Percentiles rank a stretch among this genome's conserved stretches.
phyloP scores from a whole-genome alignment of 2,888 invertebrate genomes.

The Ormyrus rosae region DNA sequence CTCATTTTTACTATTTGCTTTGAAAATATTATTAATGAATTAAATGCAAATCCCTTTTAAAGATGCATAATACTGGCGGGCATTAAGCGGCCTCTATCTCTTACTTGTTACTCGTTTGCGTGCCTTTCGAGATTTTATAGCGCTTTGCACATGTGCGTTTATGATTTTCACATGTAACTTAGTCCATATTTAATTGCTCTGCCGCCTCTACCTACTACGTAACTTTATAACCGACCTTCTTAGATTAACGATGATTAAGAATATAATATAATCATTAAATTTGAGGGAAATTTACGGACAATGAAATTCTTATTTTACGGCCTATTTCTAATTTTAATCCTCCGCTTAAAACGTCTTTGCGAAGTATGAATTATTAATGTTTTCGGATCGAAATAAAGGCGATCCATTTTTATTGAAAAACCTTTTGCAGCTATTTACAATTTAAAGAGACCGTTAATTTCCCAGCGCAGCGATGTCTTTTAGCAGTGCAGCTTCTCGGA shows the following conservation, averaged over 20 bases:
- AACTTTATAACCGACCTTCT: constrained; percentile 17
- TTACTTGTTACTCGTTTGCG: constrained; percentile 38
- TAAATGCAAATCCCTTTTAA: constrained; percentile 21
- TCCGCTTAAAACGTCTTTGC: not conserved
- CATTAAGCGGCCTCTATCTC: constrained; percentile 28
- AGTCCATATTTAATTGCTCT: constrained; percentile 46
- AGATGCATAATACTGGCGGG: not conserved
- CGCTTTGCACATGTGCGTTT: constrained; percentile 27
- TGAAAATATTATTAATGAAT: not conserved
- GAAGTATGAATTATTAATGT: no score
- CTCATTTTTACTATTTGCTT: not conserved
- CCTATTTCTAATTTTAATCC: not conserved
- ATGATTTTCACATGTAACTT: constrained; percentile 45
- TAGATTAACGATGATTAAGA: constrained; percentile 13
- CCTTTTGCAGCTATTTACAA: no score
- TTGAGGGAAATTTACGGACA: not conserved
- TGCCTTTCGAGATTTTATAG: constrained; percentile 44
- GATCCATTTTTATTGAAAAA: not conserved
- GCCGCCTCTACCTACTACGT: constrained; percentile 1
- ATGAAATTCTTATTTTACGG: not conserved
- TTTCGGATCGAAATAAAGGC: not conserved
- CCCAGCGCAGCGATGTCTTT: no score
- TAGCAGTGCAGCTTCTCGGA: no score
- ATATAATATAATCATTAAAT: constrained; percentile 18
- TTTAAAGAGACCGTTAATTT: no score